Base-by-base conservation (phyloP, 2,797 vertebrate species). In the Schizothorax lantsangensis region DNA sequence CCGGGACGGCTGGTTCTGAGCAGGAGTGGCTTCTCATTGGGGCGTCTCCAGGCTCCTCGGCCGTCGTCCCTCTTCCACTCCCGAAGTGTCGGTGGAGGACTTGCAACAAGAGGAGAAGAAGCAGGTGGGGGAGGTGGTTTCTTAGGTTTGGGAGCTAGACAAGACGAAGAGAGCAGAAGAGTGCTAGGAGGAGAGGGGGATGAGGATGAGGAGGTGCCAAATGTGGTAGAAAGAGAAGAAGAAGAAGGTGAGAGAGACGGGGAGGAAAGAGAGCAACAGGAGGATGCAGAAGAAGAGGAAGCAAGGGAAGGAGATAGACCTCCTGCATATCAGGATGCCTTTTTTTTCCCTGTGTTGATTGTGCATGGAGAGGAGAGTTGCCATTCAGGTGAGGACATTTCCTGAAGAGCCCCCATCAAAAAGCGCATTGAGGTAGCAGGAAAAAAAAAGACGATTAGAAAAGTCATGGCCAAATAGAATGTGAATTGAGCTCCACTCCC, bases 1-100 rank as follows among this genome's bases (percentile, higher is more conserved):
- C 95, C 94, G 8, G 94, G 96, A 62, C 95, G 97, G 89, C 91
- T 98, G 91, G 96, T 97, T 68, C 96, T 97, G 86, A 98, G 97
- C 91, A 95, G 97, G 74, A 98, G 97, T 26, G 96, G 97, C 86
- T 97, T 98, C 88, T 97, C 97, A 0, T 91, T 98, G 2, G 96
- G 97, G 0, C 94, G 96, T 19, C 94, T 96, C 0, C 95, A 91
- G 72, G 93, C 91, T 57, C 92, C 92, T 19, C 94, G 96, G 26
- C 95, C 93, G 21, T 92, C 92, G 86, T 95, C 91, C 90, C 92
- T 98, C 89, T 96, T 98, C 90, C 96, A 97, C 40, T 97, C 97
- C 72, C 95, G 97, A 23, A 97, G 97, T 93, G 95, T 97, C 90
- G 97, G 96, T 0, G 97, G 96, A 71, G 96, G 93, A 19, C 92